Evolutionary conservation across 2,797 vertebrate genomes (phyloP), one percentile per base, ranked within the genome.

Genomic region (Oophaga sylvatica): DNA sequence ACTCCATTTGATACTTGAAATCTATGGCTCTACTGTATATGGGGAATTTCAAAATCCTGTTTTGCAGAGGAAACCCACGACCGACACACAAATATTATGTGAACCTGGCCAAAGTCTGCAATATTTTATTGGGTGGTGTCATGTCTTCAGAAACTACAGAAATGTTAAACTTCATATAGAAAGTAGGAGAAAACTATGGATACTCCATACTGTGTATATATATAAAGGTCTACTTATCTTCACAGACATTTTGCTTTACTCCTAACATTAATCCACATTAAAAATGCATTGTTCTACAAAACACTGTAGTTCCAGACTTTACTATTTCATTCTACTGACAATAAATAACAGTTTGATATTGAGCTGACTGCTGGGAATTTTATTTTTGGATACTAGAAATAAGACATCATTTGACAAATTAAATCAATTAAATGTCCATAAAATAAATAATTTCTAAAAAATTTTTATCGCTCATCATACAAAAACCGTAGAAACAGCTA

Each of bases 291-390:
- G 67, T 35, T 67, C 26, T 67, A 12, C 65, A 35, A 31, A 70
- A 70, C 67, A 31, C 29, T 31, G 15, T 68, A 68, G 35, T 35
- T 70, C 65, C 26, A 29, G 9, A 53, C 11, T 5, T 53, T 67
- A 67, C 26, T 12, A 26, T 67, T 26, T 29, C 65, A 67, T 67
- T 67, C 67, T 31, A 35, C 67, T 35, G 67, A 17, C 67, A 70
- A 70, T 70, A 35, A 31, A 70, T 70, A 70, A 70, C 29, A 70
- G 29, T 35, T n/a, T 70, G 67, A 70, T 70, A 70, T 35, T 70
- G 67, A 35, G 67, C 3, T 17, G 16, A 70, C 67, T 70, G 67
- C 67, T 70, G 67, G 26, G 26, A 70, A 15, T 70, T 70, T 31
- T 70, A 70, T 70, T 70, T 70, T 70, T 35, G 11, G 29, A 70